Conservation (phyloP, 2,797 vertebrate genomes). For the Pseudochirops cupreus region DNA sequence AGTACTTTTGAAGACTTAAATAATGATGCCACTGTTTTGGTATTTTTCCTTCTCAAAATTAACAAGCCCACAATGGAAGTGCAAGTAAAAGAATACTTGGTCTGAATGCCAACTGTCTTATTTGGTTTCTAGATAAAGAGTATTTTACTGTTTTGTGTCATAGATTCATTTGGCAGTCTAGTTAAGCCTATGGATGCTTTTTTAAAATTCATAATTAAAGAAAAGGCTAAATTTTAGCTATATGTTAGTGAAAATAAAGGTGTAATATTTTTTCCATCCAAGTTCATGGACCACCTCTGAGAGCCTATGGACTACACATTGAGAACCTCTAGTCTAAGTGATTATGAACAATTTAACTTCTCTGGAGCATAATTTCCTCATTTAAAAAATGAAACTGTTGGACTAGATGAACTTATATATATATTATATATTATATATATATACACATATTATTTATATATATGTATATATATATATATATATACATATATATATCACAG, state of each 20-base stretch:
- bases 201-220: background rate
- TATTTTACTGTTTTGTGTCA: background rate
- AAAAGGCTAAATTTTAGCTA: background rate
- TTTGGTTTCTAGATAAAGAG: background rate
- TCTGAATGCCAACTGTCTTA: background rate
- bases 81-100: background rate
- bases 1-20: background rate
- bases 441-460: too few species aligned
- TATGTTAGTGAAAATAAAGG: background rate
- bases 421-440: too few species aligned
- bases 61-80: background rate
- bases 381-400: background rate
- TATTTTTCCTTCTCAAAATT: background rate
- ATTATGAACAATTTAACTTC: background rate
- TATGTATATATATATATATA: too few species aligned
- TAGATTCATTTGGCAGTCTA: background rate
- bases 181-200: background rate
- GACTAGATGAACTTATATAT: background rate
- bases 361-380: background rate
- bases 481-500: background rate
- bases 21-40: background rate
- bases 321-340: background rate
- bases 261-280: background rate
- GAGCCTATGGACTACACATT: background rate
- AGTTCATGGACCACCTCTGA: background rate